Conservation (phyloP, 2,797 vertebrate species). For the Orestias chungarensis region DNA sequence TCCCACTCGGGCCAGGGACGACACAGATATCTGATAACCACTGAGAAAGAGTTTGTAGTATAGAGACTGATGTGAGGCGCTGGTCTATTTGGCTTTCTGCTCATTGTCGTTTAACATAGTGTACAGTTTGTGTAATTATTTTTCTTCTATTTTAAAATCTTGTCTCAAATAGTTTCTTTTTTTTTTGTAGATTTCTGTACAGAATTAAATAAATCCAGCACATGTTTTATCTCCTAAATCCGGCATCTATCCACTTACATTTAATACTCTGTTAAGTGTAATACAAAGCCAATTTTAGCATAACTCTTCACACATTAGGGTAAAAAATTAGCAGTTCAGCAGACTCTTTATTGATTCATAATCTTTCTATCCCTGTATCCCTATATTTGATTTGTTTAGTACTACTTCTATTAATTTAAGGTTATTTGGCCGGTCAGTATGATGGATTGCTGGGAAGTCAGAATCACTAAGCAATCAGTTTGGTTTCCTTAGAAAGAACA, state of each 20-base stretch:
- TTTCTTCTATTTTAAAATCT: background rate
- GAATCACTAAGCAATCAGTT: too few relatives aligned
- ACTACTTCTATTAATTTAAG: background rate
- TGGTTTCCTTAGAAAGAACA: too few relatives aligned
- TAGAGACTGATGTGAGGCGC: constrained; percentile 73
- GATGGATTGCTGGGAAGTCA: background rate
- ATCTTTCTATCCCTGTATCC: background rate
- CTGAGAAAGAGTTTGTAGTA: constrained; percentile 74
- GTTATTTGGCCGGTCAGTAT: background rate
- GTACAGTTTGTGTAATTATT: background rate
- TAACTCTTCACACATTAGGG: background rate
- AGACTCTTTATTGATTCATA: too few relatives aligned
- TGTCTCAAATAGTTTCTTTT: background rate
- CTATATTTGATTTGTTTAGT: too few relatives aligned
- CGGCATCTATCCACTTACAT: constrained; percentile 21
- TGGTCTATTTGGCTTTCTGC: constrained; percentile 63
- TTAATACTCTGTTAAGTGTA: constrained; percentile 34
- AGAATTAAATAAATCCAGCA: background rate
- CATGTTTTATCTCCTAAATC: constrained; percentile 12
- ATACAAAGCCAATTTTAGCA: constrained; percentile 18
- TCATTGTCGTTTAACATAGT: constrained; percentile 23
- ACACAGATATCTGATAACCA: constrained; percentile 78
- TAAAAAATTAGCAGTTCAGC: background rate
- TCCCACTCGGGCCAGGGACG: constrained; percentile 63
- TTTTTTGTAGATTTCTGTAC: background rate